A percentile compares a stretch with the other conserved stretches of the same genome.
These are phyloP conservation scores for Campoletis sonorensis DNA, from an alignment of 1,140 invertebrate species.

Conservation along the genomic window DNA sequence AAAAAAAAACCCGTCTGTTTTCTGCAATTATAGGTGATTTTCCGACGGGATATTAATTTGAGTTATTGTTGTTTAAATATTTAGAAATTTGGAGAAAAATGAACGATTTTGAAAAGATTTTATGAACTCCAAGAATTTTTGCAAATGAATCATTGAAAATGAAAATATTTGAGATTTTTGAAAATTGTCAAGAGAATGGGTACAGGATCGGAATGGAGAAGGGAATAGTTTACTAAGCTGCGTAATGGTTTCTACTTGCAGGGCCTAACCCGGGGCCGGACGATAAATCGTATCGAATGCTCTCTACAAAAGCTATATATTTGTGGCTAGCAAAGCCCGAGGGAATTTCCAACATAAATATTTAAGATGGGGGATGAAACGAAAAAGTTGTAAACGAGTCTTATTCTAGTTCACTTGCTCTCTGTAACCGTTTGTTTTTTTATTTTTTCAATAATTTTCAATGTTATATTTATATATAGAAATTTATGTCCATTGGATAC, in stretches of 20 bases:
- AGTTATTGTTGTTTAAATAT: too few species aligned
- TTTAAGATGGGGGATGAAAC: neutral
- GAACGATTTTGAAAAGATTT: too few species aligned
- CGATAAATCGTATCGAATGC: conserved; percentile 51
- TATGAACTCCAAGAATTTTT: too few species aligned
- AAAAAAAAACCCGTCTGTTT: too few species aligned
- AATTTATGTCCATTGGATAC: neutral
- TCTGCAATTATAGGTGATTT: too few species aligned
- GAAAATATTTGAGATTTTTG: neutral
- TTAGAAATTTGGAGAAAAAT: too few species aligned
- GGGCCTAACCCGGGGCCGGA: conserved; percentile 51
- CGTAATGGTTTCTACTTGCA: conserved; percentile 54
- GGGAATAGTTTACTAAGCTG: conserved; percentile 18
- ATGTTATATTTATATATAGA: neutral
- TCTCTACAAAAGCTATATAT: conserved; percentile 34
- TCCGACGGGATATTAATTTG: too few species aligned
- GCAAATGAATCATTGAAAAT: too few species aligned
- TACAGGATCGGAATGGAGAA: neutral
- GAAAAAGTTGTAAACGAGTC: conserved; percentile 10
- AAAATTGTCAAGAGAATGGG: conserved; percentile 1
- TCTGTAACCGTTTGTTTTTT: neutral
- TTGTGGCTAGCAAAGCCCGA: neutral
- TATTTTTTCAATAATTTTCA: neutral
- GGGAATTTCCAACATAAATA: neutral
- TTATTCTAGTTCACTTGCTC: neutral